Base-by-base conservation (phyloP, 1,140 invertebrate genomes). In the Habropoda laboriosa region DNA sequence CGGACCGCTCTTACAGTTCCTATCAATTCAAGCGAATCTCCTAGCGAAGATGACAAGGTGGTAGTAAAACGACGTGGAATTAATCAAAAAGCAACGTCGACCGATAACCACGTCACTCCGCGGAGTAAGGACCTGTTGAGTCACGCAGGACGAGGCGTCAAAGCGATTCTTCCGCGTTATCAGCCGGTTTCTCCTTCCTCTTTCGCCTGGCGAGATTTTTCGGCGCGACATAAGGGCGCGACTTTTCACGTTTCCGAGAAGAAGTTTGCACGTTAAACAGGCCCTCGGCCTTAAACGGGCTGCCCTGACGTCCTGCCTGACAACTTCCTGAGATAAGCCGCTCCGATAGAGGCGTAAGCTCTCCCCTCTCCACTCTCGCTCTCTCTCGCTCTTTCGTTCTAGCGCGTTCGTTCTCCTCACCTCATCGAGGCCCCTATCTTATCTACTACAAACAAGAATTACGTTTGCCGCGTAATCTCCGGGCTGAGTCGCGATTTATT, bases 371-470 rank as follows among this genome's bases (percentile, higher is more conserved):
- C 70, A 74, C 74, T 55, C 61, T 49, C 82, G 24, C 71, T 57
- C 24, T 13, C 53, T 24, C 21, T 18, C 16, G 13, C 10, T 57
- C 27, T 57, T 16, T 32, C n/a, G n/a, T n/a, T 18, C n/a, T 3
- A n/a, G 12, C 24, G 24, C 51, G 5, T 32, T 68, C 45, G 18
- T 27, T 71, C 68, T 60, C 55, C 32, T 53, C 42, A 40, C 38
- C 53, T 68, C 66, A 30, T 53, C 38, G 64, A 57, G 55, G 24
- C 30, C 60, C 58, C 83, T 90, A 91, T 91, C 91, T 92, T 92
- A 92, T 92, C 91, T 92, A 90, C 90, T 92, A 92, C 90, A 92
- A 92, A 91, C 91, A 91, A 92, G 91, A 92, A 91, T 91, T 92
- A 92, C 89, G 90, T 91, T 91, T 86, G 90, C 88, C 87, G 84